Base-by-base conservation (phyloP, 2,888 invertebrate genomes). In the Cantharis flavilabris region DNA sequence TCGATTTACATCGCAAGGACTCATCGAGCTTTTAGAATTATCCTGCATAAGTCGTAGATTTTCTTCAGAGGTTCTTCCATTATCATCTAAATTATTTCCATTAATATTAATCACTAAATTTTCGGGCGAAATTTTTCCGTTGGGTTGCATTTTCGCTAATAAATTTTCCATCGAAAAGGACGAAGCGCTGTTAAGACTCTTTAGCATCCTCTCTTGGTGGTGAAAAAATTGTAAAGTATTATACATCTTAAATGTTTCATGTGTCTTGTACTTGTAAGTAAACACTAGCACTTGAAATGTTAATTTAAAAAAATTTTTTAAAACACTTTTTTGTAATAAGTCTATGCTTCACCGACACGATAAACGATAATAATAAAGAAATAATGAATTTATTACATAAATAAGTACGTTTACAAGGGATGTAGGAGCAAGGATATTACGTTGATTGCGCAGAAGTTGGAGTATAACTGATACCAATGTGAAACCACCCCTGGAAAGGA, bases 151-250 rank as follows among this genome's bases (percentile, higher is more conserved):
- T 64, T 76, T 79, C 16, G 86, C 82, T 16, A 89, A 82, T 4
- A 89, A 83, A 76, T 86, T 88, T 75, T 88, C 88, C 88, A 89
- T 88, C 10, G 88, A 87, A 78, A 88, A 89, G 2, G 88, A 84
- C 71, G 87, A 87, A 23, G 86, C 84, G 80, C 86, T 86, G 80
- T 84, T 86, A 80, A 87, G 86, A 26, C 86, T 85, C 80, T 88
- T 88, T 72, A 88, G 80, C 88, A 88, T 88, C 80, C 87, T 88
- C 76, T 86, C 86, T 71, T 86, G 83, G 73, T 86, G 85, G 79
- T 82, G 83, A 72, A 88, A 82, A 79, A 87, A 85, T 62, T 87
- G 87, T 33, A 87, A 80, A 10, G 85, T 85, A 81, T 86, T 87
- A 79, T 87, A 87, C 88, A 88, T 88, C 65, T 79, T 80, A 62